Evolutionary conservation across 2,113 vertebrate species (phyloP).

Genomic region (Heterotis niloticus): DNA sequence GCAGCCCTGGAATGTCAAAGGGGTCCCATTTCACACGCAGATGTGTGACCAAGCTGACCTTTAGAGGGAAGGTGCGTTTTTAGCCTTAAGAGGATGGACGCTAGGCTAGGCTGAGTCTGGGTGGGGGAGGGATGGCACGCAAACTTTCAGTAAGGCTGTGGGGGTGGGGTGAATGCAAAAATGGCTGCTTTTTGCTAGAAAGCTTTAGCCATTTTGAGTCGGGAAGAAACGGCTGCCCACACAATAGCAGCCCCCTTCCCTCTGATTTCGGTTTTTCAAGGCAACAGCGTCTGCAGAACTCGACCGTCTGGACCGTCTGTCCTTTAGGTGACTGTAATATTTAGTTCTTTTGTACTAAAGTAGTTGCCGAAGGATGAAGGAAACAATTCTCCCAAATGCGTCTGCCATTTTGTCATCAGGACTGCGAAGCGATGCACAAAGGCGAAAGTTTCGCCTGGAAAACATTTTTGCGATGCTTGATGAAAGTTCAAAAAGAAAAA

Average conservation of each 20-base stretch:
- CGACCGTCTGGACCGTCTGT: neutral
- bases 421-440: too few relatives aligned
- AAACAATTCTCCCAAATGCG: neutral
- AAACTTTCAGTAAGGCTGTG: slow-evolving; percentile 43
- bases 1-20: slow-evolving; percentile 87
- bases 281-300: too few relatives aligned
- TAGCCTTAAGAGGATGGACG: slow-evolving; percentile 70
- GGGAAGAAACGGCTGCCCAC: slow-evolving; percentile 67
- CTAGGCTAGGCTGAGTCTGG: slow-evolving; percentile 52
- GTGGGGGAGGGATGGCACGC: slow-evolving; percentile 56
- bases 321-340: neutral
- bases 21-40: slow-evolving; percentile 96
- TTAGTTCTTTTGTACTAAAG: slow-evolving; percentile 22
- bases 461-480: neutral
- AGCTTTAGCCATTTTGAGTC: slow-evolving; percentile 51
- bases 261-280: too few relatives aligned
- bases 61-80: slow-evolving; percentile 73
- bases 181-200: slow-evolving; percentile 52
- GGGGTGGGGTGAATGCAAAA: slow-evolving; percentile 51
- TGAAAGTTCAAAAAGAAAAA: neutral
- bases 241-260: neutral
- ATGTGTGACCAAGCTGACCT: slow-evolving; percentile 85
- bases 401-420: neutral
- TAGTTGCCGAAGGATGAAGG: neutral
- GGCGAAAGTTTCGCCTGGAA: neutral